phyloP scores from a whole-genome alignment of 2,888 invertebrate genomes.

The Euspilapteryx auroguttella region DNA sequence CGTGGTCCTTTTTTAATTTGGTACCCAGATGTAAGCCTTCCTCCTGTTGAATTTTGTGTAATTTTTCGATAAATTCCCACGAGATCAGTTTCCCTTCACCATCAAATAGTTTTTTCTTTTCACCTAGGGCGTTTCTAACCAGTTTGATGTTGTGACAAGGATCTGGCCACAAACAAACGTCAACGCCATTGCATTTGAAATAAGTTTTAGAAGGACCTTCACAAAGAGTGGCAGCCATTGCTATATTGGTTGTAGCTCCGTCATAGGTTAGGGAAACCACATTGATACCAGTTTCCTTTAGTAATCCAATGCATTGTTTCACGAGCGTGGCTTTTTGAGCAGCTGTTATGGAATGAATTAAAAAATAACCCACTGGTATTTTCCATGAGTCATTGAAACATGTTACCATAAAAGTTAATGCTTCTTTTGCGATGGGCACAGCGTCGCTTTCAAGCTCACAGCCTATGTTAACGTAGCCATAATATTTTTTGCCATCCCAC shows the following conservation, averaged over 20 bases:
- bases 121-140: not conserved
- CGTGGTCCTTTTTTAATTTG: not conserved
- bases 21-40: not conserved
- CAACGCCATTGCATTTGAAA: too few relatives aligned
- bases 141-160: not conserved
- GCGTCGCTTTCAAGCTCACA: constrained; percentile 5
- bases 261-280: not conserved
- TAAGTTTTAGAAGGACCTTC: too few relatives aligned
- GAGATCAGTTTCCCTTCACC: not conserved
- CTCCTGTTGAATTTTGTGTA: not conserved
- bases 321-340: constrained; percentile 1
- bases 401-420: constrained; percentile 7
- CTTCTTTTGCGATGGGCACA: constrained; percentile 5
- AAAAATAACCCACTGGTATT: not conserved
- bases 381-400: constrained; percentile 3
- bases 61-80: not conserved
- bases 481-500: constrained; percentile 8
- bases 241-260: not conserved
- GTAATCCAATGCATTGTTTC: not conserved
- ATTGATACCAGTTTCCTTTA: not conserved
- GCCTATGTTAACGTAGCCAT: constrained; percentile 7
- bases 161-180: not conserved
- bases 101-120: not conserved
- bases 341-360: not conserved
- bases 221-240: too few relatives aligned